Conservation (phyloP, 2,888 invertebrate species). For the Hyposoter dolosus region DNA sequence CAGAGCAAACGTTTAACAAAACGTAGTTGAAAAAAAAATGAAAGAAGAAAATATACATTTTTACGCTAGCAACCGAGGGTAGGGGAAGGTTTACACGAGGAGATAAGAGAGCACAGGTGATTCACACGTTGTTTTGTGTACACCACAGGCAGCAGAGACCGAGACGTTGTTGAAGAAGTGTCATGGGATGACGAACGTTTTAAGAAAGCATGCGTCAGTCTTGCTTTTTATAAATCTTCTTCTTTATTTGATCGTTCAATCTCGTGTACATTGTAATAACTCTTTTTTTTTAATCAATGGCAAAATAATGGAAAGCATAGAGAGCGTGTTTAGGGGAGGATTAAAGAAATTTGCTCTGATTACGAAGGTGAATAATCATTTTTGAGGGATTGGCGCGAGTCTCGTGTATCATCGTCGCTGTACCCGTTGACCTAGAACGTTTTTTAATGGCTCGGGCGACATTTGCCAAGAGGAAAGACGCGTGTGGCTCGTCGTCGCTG, state of each 20-base stretch:
- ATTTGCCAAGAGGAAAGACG: constrained; percentile 45
- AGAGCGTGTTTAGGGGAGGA: not conserved
- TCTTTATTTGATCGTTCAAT: not conserved
- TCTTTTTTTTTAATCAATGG: not conserved
- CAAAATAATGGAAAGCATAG: not conserved
- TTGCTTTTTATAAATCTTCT: constrained; percentile 7
- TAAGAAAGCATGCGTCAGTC: constrained; percentile 47
- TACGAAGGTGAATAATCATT: not conserved
- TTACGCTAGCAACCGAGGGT: not conserved
- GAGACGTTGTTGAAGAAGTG: not conserved
- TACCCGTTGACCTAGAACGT: constrained; percentile 47
- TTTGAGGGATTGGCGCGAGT: not conserved
- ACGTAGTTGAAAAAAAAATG: constrained; percentile 27
- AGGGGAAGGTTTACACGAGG: not conserved
- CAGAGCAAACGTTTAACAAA: constrained; percentile 62
- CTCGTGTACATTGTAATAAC: not conserved
- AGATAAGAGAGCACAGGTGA: not conserved
- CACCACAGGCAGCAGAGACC: not conserved
- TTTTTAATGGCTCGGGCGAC: constrained; percentile 9
- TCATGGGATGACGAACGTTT: constrained; percentile 5
- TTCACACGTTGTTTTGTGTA: not conserved
- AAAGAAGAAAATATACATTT: not conserved
- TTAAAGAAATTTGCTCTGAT: not conserved
- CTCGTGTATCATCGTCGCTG: constrained; percentile 7
- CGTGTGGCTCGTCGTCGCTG: constrained; percentile 11